A percentile compares a stretch with the other conserved stretches of the same genome.
Conservation (phyloP, 2,797 vertebrate species). For the Pipistrellus pipistrellus region DNA sequence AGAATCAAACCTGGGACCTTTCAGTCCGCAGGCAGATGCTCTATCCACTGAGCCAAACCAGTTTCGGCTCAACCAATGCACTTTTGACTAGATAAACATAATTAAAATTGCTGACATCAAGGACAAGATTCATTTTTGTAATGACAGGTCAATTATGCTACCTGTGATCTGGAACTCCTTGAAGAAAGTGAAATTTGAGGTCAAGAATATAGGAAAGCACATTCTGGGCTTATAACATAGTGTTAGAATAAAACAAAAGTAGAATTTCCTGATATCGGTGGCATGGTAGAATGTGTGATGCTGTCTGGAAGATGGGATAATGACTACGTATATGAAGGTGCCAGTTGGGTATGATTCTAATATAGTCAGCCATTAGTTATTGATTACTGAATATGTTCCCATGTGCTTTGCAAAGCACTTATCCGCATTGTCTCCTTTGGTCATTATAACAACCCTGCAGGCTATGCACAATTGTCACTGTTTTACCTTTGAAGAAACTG, state of each 20-base stretch:
- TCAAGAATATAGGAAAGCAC: background rate
- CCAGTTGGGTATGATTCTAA: background rate
- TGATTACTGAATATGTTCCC: background rate
- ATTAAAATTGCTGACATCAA: background rate
- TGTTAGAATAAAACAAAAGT: background rate
- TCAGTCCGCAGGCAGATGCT: too few relatives aligned
- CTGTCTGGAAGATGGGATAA: too few relatives aligned
- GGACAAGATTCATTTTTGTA: too few relatives aligned
- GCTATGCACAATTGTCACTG: background rate
- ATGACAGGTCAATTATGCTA: background rate
- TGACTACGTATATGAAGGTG: background rate
- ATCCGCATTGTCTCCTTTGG: background rate
- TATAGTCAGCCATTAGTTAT: background rate
- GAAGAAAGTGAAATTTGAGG: background rate
- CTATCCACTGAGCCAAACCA: too few relatives aligned
- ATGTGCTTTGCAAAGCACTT: background rate
- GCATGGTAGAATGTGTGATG: background rate
- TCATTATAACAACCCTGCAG: background rate
- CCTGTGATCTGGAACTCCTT: background rate
- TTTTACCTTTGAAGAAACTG: background rate
- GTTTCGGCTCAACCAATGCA: background rate
- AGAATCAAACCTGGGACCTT: too few relatives aligned
- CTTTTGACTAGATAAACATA: background rate
- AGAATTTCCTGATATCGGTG: too few relatives aligned
- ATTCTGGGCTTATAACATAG: background rate